Evolutionary conservation across 53 echinoderm and acorn worm species (phyloP), one percentile per base, ranked within the genome.

Genomic region (Hippasteria phrygiana): DNA sequence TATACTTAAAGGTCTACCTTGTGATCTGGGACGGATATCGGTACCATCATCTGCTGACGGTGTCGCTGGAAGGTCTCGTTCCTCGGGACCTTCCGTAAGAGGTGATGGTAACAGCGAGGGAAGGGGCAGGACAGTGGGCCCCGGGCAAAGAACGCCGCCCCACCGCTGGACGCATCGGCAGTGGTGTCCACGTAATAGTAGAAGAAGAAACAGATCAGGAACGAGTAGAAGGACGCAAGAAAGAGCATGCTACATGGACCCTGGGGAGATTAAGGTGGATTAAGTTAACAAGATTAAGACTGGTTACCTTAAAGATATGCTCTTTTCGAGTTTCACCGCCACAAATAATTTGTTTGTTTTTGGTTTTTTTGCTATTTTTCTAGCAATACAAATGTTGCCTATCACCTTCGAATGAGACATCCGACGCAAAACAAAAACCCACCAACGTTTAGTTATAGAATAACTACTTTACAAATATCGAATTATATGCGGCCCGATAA

Each of bases 1-100:
- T n/a, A n/a, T n/a, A n/a, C n/a, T n/a, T 75, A 4, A 17, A 36
- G 7, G 14, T 37, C 72, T 75, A 95, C 95, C 92, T 87, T 93
- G 45, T 95, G 95, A 27, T 95, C 93, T 18, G 95, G 95, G 18
- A 95, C 91, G 0, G 95, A 95, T 67, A 95, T 90, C 14, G 95
- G 95, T 0, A 95, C 93, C 50, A 93, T 87, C 28, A 95, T 75
- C 48, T 92, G 82, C 70, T 90, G 90, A 13, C 90, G 47, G 74
- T 90, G 90, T 35, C 82, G 32, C 47, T 90, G 90, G 74, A 90
- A 90, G 1, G 90, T 90, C 82, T 90, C 90, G 62, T 90, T 90
- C 73, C 55, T 29, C 26, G 90, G 81, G 56, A 82, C 62, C 54
- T 82, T 71, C 45, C 82, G 55, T 26, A 90, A 51, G 20, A 90